Evolutionary conservation across 2,113 vertebrate genomes (phyloP).

Genomic region (Oxyura jamaicensis): DNA sequence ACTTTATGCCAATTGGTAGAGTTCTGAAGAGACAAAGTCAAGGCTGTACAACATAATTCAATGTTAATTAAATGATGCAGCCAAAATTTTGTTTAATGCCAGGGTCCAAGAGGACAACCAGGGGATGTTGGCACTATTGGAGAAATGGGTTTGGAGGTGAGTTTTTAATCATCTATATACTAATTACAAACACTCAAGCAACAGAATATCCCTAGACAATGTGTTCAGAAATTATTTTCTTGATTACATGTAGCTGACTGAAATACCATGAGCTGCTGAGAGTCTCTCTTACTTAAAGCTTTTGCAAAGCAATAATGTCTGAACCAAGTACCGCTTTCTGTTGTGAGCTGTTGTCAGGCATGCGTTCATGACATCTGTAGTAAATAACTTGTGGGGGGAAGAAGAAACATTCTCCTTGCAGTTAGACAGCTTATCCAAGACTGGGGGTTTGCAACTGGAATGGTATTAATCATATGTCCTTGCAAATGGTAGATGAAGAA

Average conservation of each 20-base stretch:
- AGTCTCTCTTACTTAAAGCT: neutral
- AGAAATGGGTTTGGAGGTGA: slow-evolving; percentile 91
- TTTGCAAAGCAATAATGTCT: neutral
- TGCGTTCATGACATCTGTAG: neutral
- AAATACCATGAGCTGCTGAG: neutral
- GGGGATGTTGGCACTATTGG: slow-evolving; percentile 88
- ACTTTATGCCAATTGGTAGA: neutral
- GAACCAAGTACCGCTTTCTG: neutral
- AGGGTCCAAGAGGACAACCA: slow-evolving; percentile 89
- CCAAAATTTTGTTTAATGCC: slow-evolving; percentile 63
- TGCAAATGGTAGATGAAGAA: neutral
- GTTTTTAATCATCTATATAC: neutral
- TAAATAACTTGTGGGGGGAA: neutral
- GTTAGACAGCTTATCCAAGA: neutral
- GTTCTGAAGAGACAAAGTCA: neutral
- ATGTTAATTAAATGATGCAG: slow-evolving; percentile 17
- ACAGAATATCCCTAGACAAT: neutral
- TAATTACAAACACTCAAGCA: neutral
- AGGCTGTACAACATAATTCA: neutral
- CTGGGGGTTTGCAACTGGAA: neutral
- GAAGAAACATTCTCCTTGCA: neutral
- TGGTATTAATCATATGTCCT: neutral
- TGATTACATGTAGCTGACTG: neutral
- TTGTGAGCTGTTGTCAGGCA: neutral
- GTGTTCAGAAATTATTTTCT: neutral